phyloP scores from a whole-genome alignment of 2,797 vertebrate species.

The Scyliorhinus canicula region DNA sequence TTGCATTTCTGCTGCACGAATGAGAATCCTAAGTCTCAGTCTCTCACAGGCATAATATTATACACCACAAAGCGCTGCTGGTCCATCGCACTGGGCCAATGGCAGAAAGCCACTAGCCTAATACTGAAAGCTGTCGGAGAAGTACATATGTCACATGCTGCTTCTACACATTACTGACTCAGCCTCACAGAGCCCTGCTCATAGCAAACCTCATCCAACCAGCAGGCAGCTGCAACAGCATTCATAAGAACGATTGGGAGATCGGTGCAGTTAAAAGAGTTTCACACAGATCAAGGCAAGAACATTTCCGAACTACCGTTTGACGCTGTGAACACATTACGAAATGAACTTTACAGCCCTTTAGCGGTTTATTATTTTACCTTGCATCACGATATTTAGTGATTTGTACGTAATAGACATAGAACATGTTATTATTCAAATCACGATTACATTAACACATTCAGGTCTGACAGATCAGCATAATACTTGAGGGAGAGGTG shows the following conservation, averaged over 20 bases:
- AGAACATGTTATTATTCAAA: background rate
- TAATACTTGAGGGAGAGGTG: background rate
- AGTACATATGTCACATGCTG: constrained; percentile 62
- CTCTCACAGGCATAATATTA: constrained; percentile 58
- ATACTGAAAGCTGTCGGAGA: constrained; percentile 56
- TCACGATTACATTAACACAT: background rate
- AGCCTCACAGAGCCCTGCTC: constrained; percentile 16
- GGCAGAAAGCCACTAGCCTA: constrained; percentile 63
- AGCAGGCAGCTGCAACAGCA: constrained; percentile 27
- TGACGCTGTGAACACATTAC: background rate
- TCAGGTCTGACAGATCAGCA: background rate
- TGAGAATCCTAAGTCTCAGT: constrained; percentile 50
- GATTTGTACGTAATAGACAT: background rate
- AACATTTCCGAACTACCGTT: background rate
- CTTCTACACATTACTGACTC: constrained; percentile 45
- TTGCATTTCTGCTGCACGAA: constrained; percentile 23
- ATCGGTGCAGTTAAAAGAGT: constrained; percentile 25
- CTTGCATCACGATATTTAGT: background rate
- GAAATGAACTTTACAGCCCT: background rate
- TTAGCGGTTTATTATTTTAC: background rate
- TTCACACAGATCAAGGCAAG: constrained; percentile 20
- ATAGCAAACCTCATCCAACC: constrained; percentile 1
- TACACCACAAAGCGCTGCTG: constrained; percentile 60
- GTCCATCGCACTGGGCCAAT: constrained; percentile 67
- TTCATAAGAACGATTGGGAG: constrained; percentile 26